Percentiles rank a stretch among this genome's conserved stretches.
Conservation (phyloP, 2,888 invertebrate species). For the Reticulitermes lucifugus region DNA sequence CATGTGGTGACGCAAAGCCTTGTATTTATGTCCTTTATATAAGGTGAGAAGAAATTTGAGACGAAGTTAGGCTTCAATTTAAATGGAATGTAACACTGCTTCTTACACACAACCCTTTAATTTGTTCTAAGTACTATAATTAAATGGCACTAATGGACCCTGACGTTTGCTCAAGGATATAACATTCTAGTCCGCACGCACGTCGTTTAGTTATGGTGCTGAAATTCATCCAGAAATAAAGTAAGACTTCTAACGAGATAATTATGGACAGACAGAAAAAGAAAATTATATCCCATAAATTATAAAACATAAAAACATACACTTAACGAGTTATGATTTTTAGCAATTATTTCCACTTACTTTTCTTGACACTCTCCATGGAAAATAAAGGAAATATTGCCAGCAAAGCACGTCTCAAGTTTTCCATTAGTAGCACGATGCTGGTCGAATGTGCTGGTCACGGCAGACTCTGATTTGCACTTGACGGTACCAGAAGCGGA, state of each 20-base stretch:
- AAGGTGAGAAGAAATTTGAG: too few relatives aligned
- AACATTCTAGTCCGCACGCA: neutral
- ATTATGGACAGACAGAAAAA: neutral
- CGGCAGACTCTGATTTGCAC: too few relatives aligned
- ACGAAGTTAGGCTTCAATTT: neutral
- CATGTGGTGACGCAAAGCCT: too few relatives aligned
- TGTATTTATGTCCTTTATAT: too few relatives aligned
- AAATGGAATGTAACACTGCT: neutral
- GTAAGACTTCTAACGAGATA: neutral
- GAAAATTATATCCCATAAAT: neutral
- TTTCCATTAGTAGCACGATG: too few relatives aligned
- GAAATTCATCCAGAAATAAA: neutral
- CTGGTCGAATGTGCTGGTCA: too few relatives aligned
- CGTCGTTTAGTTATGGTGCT: neutral
- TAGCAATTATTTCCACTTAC: too few relatives aligned
- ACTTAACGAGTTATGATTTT: too few relatives aligned
- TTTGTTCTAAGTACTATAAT: neutral
- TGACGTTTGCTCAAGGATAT: neutral
- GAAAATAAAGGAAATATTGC: too few relatives aligned
- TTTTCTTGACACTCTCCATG: too few relatives aligned
- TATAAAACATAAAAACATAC: neutral
- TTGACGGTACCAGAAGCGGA: too few relatives aligned
- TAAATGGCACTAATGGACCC: neutral
- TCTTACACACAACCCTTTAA: neutral
- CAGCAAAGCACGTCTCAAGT: too few relatives aligned